Percentiles rank a stretch among this genome's conserved stretches.
Evolutionary conservation across 2,113 vertebrate species (phyloP).

Genomic region (Salvelinus sp.): DNA sequence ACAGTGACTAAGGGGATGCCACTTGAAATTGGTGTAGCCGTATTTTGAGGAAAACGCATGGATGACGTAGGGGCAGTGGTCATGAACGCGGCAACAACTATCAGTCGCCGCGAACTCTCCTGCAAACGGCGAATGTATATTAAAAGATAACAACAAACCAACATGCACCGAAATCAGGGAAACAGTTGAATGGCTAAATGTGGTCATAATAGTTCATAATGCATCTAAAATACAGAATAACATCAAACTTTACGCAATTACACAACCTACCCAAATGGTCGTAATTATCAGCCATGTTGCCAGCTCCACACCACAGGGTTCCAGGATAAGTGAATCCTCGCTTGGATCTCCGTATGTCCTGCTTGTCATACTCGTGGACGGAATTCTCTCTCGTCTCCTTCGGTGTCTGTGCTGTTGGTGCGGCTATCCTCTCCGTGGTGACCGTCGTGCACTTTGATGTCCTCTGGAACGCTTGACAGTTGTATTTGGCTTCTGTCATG

Average conservation of each 20-base stretch:
- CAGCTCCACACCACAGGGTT: conserved; percentile 82
- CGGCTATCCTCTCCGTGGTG: no score
- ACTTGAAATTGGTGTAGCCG: conserved; percentile 85
- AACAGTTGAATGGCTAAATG: background rate
- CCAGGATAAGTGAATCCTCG: conserved; percentile 84
- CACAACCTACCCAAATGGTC: conserved; percentile 75
- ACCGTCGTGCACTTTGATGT: conserved; percentile 21
- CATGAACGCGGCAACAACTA: conserved; percentile 87
- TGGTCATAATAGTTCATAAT: background rate
- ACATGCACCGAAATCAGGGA: background rate
- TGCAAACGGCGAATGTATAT: conserved; percentile 42
- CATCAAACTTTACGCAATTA: background rate
- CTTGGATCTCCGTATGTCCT: conserved; percentile 63
- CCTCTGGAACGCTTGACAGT: conserved; percentile 56
- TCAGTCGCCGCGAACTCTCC: conserved; percentile 85
- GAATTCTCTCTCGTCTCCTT: background rate
- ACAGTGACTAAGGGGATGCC: conserved; percentile 87
- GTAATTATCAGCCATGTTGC: conserved; percentile 79
- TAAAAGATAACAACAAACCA: background rate
- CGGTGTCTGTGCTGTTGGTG: conserved; percentile 3
- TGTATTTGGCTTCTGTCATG: conserved; percentile 57
- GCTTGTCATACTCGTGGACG: background rate
- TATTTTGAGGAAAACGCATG: conserved; percentile 83
- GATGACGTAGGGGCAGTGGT: conserved; percentile 87
- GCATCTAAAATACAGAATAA: background rate